Evolutionary conservation across 2,888 invertebrate genomes (phyloP).

Genomic region (Heliconius charithonia): DNA sequence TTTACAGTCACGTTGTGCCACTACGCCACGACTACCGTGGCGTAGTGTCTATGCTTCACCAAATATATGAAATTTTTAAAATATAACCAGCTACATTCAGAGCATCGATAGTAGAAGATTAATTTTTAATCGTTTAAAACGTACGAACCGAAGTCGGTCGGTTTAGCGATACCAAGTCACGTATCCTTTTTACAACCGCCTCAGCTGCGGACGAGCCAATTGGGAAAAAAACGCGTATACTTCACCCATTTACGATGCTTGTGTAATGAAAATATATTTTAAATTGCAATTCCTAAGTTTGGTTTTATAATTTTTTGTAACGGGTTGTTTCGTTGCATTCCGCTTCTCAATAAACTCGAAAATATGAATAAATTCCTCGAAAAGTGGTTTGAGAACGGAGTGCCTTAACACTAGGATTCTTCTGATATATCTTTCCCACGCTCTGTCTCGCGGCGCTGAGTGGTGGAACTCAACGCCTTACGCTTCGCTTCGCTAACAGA

Average conservation of each 20-base stretch:
- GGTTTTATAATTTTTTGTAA: background rate
- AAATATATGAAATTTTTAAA: slow-evolving; percentile 9
- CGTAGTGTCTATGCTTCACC: background rate
- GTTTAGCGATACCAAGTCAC: slow-evolving; percentile 60
- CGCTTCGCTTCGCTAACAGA: too few relatives aligned
- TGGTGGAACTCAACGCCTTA: too few relatives aligned
- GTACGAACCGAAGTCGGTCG: slow-evolving; percentile 34
- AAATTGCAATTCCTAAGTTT: slow-evolving; percentile 56
- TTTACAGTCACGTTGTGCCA: background rate
- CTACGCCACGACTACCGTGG: too few relatives aligned
- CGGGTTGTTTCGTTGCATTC: too few relatives aligned
- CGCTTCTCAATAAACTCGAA: too few relatives aligned
- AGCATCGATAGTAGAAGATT: slow-evolving; percentile 28
- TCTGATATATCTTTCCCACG: too few relatives aligned
- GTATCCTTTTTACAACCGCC: slow-evolving; percentile 72
- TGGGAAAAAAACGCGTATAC: slow-evolving; percentile 71
- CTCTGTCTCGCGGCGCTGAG: too few relatives aligned
- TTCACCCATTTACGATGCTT: slow-evolving; percentile 60
- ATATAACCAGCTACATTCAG: background rate
- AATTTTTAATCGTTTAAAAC: slow-evolving; percentile 43
- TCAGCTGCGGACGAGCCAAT: slow-evolving; percentile 73
- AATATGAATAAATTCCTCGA: too few relatives aligned
- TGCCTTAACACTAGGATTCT: too few relatives aligned
- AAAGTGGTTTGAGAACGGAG: too few relatives aligned
- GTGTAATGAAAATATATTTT: slow-evolving; percentile 75